A percentile compares a stretch with the other conserved stretches of the same genome.
phyloP scores from a whole-genome alignment of 2,797 vertebrate genomes.

The Anabacerthia variegaticeps region DNA sequence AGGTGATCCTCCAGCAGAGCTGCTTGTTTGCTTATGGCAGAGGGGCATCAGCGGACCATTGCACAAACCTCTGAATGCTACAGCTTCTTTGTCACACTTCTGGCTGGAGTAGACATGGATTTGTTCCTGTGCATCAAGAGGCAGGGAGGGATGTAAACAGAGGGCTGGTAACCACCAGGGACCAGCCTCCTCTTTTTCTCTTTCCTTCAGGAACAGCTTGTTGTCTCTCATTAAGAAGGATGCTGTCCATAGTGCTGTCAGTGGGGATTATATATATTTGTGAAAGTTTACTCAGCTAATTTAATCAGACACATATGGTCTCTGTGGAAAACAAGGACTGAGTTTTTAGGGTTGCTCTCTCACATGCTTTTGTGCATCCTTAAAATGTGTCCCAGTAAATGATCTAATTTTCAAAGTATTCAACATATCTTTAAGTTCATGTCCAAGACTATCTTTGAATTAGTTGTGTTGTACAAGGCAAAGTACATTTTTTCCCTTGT shows the following conservation, averaged over 20 bases:
- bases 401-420: neutral
- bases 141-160: neutral
- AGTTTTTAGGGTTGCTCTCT: neutral
- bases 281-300: neutral
- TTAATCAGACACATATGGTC: neutral
- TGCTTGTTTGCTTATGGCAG: neutral
- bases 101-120: neutral
- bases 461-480: neutral
- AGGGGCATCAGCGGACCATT: neutral
- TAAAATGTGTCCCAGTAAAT: neutral
- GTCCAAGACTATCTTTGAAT: neutral
- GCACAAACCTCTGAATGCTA: neutral
- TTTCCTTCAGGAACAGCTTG: neutral
- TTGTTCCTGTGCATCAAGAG: neutral
- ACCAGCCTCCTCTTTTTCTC: neutral
- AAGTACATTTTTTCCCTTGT: accelerated
- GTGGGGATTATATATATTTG: neutral
- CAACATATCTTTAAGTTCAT: neutral
- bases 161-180: neutral
- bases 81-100: neutral
- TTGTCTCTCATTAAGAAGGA: neutral
- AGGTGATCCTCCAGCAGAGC: neutral
- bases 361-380: neutral
- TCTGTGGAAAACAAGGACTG: neutral
- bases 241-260: neutral